phyloP scores from a whole-genome alignment of 2,888 invertebrate species.

The Agrochola lota region DNA sequence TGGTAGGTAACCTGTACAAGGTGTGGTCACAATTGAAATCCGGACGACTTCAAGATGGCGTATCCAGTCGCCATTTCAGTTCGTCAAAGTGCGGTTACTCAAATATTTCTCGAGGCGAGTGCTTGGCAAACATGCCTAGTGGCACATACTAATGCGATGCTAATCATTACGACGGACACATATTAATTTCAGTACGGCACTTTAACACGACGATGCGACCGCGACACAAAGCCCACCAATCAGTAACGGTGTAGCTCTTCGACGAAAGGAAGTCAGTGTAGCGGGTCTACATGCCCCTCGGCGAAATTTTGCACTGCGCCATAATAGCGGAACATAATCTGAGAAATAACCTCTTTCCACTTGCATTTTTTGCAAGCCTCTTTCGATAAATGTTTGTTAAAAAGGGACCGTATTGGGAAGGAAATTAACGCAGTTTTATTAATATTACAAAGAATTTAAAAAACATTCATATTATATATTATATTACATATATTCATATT shows the following conservation, averaged over 20 bases:
- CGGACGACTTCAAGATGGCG: conserved; percentile 67
- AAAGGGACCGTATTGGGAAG: not conserved
- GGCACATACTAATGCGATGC: conserved; percentile 88
- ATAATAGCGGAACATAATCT: conserved; percentile 34
- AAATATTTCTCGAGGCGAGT: conserved; percentile 83
- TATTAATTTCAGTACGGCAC: conserved; percentile 87
- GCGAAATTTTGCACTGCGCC: conserved; percentile 62
- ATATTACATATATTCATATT: no score
- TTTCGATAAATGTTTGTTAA: not conserved
- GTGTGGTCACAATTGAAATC: conserved; percentile 61
- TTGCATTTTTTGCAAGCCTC: conserved; percentile 30
- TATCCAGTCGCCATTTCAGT: conserved; percentile 71
- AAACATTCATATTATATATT: not conserved
- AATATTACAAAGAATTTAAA: not conserved
- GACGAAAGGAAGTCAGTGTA: conserved; percentile 76
- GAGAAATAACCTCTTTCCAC: conserved; percentile 23
- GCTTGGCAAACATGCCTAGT: conserved; percentile 81
- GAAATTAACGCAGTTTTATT: not conserved
- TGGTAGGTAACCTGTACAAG: conserved; percentile 42
- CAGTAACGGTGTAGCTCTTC: conserved; percentile 80
- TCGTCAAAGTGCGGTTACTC: conserved; percentile 79
- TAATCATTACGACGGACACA: conserved; percentile 86
- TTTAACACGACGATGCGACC: conserved; percentile 75
- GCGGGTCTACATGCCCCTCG: conserved; percentile 61
- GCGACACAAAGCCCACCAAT: conserved; percentile 78